Base-by-base conservation (phyloP, 2,888 invertebrate species). In the Stegana nigrithorax region DNA sequence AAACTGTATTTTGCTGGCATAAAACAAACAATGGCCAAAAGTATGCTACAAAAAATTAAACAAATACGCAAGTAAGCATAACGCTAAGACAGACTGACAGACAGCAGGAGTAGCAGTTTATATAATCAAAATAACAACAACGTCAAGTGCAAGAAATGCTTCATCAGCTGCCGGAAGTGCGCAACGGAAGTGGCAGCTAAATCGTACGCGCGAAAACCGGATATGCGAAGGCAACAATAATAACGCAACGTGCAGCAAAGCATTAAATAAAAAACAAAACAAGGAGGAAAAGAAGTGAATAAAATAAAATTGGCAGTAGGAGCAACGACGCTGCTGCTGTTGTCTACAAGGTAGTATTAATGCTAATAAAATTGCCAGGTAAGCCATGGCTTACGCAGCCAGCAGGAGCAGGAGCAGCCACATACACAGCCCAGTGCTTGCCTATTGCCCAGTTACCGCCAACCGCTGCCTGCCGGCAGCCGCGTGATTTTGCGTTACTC, bases 101-200 rank as follows among this genome's bases (percentile, higher is more conserved):
- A 36, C 10, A 4, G n/a, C 10, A 36, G 3, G 36, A n/a, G n/a
- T 7, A 36, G 10, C n/a, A n/a, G n/a, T 10, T n/a, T 36, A 36
- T n/a, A n/a, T n/a, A n/a, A n/a, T n/a, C n/a, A n/a, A n/a, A n/a
- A n/a, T n/a, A n/a, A n/a, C n/a, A n/a, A n/a, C n/a, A n/a, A n/a
- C n/a, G n/a, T n/a, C n/a, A n/a, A n/a, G n/a, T n/a, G n/a, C n/a
- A n/a, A n/a, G n/a, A n/a, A n/a, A 17, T 72, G 73, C 67, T 78
- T 73, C 80, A 79, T 71, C 80, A 78, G 72, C 73, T 73, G 75
- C 75, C 80, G 75, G 80, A 76, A 79, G 69, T 70, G 65, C 66
- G n/a, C 65, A 62, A 53, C 80, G 75, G 75, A 76, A 78, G 80
- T 79, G 70, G 80, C 75, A 64, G 73, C 80, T 76, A 79, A 76